phyloP scores from a whole-genome alignment of 2,797 vertebrate species.

The Spheniscus humboldti region DNA sequence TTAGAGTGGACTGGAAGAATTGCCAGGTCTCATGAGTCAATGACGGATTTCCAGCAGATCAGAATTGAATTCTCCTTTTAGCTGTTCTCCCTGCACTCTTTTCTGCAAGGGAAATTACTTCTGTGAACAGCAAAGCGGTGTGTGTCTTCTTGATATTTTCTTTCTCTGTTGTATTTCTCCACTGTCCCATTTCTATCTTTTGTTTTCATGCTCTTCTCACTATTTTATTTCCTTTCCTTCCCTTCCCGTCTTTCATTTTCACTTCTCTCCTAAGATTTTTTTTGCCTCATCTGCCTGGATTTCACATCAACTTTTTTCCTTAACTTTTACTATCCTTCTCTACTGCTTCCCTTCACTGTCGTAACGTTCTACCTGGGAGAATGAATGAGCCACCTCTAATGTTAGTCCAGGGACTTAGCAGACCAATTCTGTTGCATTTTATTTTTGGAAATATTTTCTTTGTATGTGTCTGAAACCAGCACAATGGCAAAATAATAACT shows the following conservation, averaged over 20 bases:
- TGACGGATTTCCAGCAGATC: slow-evolving; percentile 57
- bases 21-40: slow-evolving; percentile 34
- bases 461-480: background rate
- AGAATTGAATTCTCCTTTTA: slow-evolving; percentile 61
- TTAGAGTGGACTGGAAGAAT: slow-evolving; percentile 54
- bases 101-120: slow-evolving; percentile 37
- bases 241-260: background rate
- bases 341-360: background rate
- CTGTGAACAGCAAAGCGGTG: background rate
- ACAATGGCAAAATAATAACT: slow-evolving; percentile 1
- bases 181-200: background rate
- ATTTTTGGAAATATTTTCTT: slow-evolving; percentile 4
- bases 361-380: background rate
- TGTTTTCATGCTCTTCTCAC: background rate
- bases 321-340: background rate
- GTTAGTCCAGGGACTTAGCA: background rate
- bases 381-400: background rate
- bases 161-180: background rate
- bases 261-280: background rate
- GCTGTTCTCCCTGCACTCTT: background rate
- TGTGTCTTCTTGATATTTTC: background rate
- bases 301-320: background rate
- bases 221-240: background rate
- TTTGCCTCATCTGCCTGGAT: background rate
- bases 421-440: background rate